Percentiles rank a stretch among this genome's conserved stretches.
Evolutionary conservation across 1,140 invertebrate species (phyloP).

Genomic region (Psilanteris sp.): DNA sequence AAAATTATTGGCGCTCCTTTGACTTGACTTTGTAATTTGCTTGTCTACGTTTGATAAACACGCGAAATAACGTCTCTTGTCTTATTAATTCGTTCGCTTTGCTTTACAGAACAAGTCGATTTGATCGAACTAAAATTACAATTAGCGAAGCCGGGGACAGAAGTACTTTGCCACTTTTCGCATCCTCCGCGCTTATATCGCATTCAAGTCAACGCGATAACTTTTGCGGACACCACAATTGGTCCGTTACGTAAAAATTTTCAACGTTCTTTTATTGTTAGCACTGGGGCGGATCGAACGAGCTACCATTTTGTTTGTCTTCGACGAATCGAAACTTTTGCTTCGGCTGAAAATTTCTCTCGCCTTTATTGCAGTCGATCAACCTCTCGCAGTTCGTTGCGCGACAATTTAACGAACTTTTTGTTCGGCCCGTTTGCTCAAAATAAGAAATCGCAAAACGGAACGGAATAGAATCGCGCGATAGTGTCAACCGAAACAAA

Average conservation of each 20-base stretch:
- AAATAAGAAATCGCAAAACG: constrained; percentile 11
- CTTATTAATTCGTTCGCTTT: constrained; percentile 24
- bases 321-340: constrained; percentile 30
- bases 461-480: constrained; percentile 18
- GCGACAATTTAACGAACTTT: constrained; percentile 6
- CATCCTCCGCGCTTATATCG: constrained; percentile 26
- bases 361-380: constrained; percentile 12
- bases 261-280: constrained; percentile 63
- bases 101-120: constrained; percentile 50
- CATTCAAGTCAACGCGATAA: constrained; percentile 50
- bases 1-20: constrained; percentile 56
- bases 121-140: constrained; percentile 59
- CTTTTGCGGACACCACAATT: constrained; percentile 63
- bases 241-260: constrained; percentile 63
- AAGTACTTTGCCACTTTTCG: constrained; percentile 57
- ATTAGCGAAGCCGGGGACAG: constrained; percentile 39
- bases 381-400: neutral
- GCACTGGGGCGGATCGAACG: constrained; percentile 65
- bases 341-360: constrained; percentile 13
- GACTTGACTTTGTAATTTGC: constrained; percentile 42
- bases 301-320: constrained; percentile 73
- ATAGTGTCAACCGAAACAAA: constrained; percentile 29
- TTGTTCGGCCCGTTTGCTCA: constrained; percentile 6
- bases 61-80: constrained; percentile 21
- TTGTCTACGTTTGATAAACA: constrained; percentile 50